Evolutionary conservation across 2,113 vertebrate species (phyloP), one percentile per base, ranked within the genome.

Genomic region (Ictidomys tridecemlineatus): DNA sequence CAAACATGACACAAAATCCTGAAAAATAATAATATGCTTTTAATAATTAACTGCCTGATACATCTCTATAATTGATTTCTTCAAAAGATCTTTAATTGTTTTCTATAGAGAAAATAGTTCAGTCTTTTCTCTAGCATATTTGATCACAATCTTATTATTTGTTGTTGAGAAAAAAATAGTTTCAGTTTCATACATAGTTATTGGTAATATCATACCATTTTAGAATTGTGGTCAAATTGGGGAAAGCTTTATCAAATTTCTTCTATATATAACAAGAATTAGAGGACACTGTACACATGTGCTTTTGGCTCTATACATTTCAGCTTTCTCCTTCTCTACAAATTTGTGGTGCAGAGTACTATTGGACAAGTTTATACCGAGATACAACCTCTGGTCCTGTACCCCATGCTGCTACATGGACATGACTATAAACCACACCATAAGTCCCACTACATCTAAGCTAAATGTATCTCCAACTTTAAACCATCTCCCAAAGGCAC

Each of bases 151-250:
- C n/a, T 84, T 63, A 56, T 85, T 92, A 56, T 86, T 76, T 65
- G 48, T 91, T 16, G 51, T 78, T 96, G 93, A 65, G 86, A 69
- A 93, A 93, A 45, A 82, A 14, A 82, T 91, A 72, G 4, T 89
- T 92, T 88, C 20, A 42, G 10, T 56, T 89, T 93, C 39, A 42
- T 22, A 56, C n/a, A 67, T 51, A 76, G 42, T 61, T 85, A 34
- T 86, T 77, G 79, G 69, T 45, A 89, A 73, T 67, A 48, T 78
- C 6, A 74, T 63, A 65, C 26, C 65, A 74, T 90, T 83, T 74
- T 86, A 86, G 32, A 77, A 65, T 77, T 65, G 7, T 45, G 63
- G 22, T 61, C 30, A 95, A 65, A 76, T 65, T 45, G 79, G 39
- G 28, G 83, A 96, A 87, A 78, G 16, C 8, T 74, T 39, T 94